A percentile compares a stretch with the other conserved stretches of the same genome.
These are phyloP conservation scores for Ladona fulva DNA, from an alignment of 1,140 invertebrate genomes.

Conservation along the genomic window DNA sequence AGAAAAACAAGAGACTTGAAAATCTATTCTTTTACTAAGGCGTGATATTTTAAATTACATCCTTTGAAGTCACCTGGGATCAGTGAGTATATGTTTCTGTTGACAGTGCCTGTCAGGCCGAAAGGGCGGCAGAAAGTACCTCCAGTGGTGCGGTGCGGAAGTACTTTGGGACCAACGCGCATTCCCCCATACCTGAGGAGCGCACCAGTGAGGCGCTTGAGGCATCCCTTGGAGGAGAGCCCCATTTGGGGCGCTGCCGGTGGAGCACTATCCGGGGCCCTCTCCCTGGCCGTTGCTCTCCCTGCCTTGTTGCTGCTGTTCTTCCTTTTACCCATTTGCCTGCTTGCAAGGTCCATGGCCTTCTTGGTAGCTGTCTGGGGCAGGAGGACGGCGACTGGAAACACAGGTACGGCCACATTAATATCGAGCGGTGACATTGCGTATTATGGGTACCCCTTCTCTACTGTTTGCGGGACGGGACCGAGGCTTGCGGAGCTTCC, in stretches of 20 bases:
- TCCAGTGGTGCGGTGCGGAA: too few species aligned
- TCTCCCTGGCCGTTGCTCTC: conserved; percentile 35
- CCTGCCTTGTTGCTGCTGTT: conserved; percentile 31
- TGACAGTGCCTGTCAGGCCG: too few species aligned
- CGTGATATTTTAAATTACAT: too few species aligned
- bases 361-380: conserved; percentile 14
- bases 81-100: too few species aligned
- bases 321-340: conserved; percentile 26
- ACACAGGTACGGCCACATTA: not conserved
- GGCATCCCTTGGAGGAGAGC: conserved; percentile 39
- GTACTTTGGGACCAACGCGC: not conserved
- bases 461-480: too few species aligned
- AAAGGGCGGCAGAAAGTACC: too few species aligned
- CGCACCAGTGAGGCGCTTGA: conserved; percentile 32
- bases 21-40: too few species aligned
- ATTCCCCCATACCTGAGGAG: conserved; percentile 6
- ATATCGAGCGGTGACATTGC: too few species aligned
- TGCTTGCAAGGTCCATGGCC: conserved; percentile 20
- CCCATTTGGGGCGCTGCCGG: conserved; percentile 34
- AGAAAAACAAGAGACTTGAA: too few species aligned
- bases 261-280: conserved; percentile 33
- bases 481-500: too few species aligned
- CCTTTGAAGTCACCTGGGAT: too few species aligned
- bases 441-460: too few species aligned
- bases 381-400: not conserved